Evolutionary conservation across 2,888 invertebrate genomes (phyloP).

Genomic region (Callosobruchus maculatus): DNA sequence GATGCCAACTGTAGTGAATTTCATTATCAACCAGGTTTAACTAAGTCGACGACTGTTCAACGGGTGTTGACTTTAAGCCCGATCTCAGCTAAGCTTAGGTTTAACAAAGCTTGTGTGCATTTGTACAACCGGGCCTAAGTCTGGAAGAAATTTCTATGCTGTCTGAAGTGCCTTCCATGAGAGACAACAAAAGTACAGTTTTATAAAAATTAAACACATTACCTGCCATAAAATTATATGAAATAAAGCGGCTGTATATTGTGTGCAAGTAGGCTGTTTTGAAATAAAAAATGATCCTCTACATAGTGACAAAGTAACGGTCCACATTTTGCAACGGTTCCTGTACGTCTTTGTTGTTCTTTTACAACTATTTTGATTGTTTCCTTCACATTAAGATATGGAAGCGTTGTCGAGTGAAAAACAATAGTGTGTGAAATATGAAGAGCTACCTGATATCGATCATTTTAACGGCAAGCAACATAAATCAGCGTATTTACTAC

Average conservation of each 20-base stretch:
- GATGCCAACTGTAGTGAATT: no score
- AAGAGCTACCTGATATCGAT: background rate
- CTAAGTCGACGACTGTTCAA: no score
- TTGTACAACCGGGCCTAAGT: no score
- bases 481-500: no score
- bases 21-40: no score
- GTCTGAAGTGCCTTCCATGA: background rate
- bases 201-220: background rate
- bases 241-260: background rate
- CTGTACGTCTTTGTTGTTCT: background rate
- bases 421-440: background rate
- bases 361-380: background rate
- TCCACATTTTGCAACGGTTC: background rate
- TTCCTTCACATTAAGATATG: background rate
- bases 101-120: no score
- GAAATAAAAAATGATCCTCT: background rate
- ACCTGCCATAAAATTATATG: background rate
- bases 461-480: no score
- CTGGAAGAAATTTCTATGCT: no score
- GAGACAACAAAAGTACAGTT: background rate
- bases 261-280: background rate
- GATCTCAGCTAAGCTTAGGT: no score
- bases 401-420: background rate
- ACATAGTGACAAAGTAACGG: background rate
- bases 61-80: no score